Percentiles rank a stretch among this genome's conserved stretches.
phyloP scores from a whole-genome alignment of 2,113 vertebrate species.

The Myiozetetes cayanensis region DNA sequence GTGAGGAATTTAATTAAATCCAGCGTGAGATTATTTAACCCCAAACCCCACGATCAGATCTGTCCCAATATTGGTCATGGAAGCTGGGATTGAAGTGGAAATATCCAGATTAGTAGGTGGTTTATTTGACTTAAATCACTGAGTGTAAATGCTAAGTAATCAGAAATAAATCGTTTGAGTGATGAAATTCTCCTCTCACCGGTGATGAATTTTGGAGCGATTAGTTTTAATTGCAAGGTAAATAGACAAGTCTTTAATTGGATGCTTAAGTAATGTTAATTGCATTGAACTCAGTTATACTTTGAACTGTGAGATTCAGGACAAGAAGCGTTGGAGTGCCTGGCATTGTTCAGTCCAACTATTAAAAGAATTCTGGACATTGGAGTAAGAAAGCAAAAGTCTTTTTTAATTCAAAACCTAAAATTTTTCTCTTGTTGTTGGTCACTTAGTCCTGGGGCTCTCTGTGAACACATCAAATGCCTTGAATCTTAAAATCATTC shows the following conservation, averaged over 20 bases:
- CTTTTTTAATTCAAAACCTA: not conserved
- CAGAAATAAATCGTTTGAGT: not conserved
- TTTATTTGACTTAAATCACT: not conserved
- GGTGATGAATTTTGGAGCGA: not conserved
- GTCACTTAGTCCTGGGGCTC: not conserved
- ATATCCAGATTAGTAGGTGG: not conserved
- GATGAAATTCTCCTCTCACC: not conserved
- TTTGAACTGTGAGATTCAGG: not conserved
- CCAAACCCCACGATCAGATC: rapidly evolving
- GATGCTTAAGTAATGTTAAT: not conserved
- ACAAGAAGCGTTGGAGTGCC: not conserved
- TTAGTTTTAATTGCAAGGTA: slow-evolving; percentile 23
- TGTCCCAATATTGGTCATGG: rapidly evolving
- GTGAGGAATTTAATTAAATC: not conserved
- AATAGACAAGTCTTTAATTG: not conserved
- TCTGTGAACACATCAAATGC: not conserved
- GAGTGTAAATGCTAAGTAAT: not conserved
- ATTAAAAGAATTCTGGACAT: not conserved
- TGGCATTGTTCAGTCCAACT: not conserved
- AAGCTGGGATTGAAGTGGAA: not conserved
- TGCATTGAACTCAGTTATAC: not conserved
- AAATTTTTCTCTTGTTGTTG: rapidly evolving
- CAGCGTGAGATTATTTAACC: not conserved
- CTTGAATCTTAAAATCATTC: not conserved
- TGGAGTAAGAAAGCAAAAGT: not conserved